Conservation (phyloP, 2,113 vertebrate genomes). For the Thunnus thynnus region DNA sequence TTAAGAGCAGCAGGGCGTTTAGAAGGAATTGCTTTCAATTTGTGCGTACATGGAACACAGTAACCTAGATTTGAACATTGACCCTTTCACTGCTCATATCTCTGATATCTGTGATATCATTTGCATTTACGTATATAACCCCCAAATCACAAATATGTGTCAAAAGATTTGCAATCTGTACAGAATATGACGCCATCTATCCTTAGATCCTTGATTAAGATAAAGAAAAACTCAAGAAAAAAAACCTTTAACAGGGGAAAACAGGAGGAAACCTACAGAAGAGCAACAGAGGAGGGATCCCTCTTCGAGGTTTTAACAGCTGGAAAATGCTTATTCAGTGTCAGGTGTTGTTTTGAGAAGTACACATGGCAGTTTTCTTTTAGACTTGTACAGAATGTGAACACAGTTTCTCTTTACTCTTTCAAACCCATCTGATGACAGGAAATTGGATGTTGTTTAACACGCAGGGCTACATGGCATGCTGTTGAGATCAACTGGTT, state of each 20-base stretch:
- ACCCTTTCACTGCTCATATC: too few species aligned
- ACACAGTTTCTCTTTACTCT: neutral
- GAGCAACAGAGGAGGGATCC: too few species aligned
- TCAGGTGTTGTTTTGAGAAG: neutral
- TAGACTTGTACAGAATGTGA: neutral
- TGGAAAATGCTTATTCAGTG: neutral
- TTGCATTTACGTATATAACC: too few species aligned
- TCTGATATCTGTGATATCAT: neutral
- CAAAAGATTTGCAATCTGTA: too few species aligned
- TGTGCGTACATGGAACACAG: neutral
- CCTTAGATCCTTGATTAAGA: too few species aligned
- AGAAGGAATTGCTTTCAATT: neutral
- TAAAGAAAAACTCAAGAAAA: too few species aligned
- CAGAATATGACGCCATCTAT: too few species aligned
- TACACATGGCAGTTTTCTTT: neutral
- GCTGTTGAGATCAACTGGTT: neutral
- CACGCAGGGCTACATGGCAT: neutral
- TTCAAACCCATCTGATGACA: slow-evolving; percentile 4
- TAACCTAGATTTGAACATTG: neutral
- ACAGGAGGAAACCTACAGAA: too few species aligned
- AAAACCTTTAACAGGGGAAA: too few species aligned
- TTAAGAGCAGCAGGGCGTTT: slow-evolving; percentile 5
- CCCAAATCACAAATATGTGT: too few species aligned
- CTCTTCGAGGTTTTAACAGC: too few species aligned
- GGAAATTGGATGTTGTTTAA: slow-evolving; percentile 19